Percentiles rank a stretch among this genome's conserved stretches.
These are phyloP conservation scores for Strix aluco DNA, from an alignment of 2,113 vertebrate species.

Conservation along the genomic window DNA sequence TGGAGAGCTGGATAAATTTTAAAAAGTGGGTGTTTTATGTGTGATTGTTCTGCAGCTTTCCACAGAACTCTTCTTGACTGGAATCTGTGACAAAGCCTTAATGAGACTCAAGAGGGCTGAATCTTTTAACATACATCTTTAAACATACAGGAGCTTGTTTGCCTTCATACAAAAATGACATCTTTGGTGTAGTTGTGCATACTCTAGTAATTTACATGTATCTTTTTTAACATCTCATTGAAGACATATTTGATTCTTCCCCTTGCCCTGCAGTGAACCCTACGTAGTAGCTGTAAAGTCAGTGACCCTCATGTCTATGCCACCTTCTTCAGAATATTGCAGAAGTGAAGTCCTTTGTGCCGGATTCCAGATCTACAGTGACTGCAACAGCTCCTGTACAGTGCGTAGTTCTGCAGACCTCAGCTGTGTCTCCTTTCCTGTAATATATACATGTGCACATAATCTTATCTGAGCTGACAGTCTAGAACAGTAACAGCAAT, in stretches of 20 bases:
- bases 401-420: slow-evolving; percentile 55
- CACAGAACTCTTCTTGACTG: neutral
- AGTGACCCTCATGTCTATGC: slow-evolving; percentile 46
- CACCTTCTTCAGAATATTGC: slow-evolving; percentile 48
- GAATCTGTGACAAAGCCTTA: neutral
- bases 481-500: neutral
- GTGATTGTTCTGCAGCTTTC: neutral
- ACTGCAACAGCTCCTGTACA: slow-evolving; percentile 39
- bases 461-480: neutral
- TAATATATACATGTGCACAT: neutral
- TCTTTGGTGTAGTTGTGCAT: neutral
- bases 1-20: neutral
- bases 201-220: neutral
- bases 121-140: neutral
- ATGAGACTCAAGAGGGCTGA: neutral
- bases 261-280: slow-evolving; percentile 63
- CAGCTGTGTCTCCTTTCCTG: neutral
- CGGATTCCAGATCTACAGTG: slow-evolving; percentile 73
- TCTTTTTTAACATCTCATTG: neutral
- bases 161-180: neutral
- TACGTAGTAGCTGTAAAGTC: slow-evolving; percentile 73
- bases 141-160: neutral
- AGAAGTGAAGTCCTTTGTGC: slow-evolving; percentile 74
- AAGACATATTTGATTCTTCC: neutral
- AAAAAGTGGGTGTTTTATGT: neutral